phyloP scores from a whole-genome alignment of 1,140 invertebrate genomes.

The Carposina sasakii region DNA sequence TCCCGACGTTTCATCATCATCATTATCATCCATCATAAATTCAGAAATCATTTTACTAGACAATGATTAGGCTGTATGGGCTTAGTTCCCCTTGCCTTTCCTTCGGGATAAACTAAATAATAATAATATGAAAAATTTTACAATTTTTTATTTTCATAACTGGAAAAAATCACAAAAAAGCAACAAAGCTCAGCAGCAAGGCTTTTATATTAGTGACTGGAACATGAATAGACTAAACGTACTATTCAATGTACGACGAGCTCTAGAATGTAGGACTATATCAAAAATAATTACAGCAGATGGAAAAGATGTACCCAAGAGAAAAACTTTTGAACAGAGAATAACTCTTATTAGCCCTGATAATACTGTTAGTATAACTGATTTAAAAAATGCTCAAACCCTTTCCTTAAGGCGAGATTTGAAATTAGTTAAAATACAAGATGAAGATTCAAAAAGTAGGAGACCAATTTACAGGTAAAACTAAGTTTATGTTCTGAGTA shows the following conservation, averaged over 20 bases:
- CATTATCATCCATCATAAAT: too few relatives aligned
- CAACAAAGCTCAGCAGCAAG: not conserved
- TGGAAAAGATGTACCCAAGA: constrained; percentile 58
- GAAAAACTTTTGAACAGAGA: constrained; percentile 51
- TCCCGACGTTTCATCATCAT: too few relatives aligned
- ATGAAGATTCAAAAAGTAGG: constrained; percentile 75
- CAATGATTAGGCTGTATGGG: too few relatives aligned
- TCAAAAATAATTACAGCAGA: constrained; percentile 44
- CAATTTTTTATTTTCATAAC: not conserved
- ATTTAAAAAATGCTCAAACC: constrained; percentile 75
- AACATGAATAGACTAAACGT: constrained; percentile 45
- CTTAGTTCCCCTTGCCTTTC: too few relatives aligned
- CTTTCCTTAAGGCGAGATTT: constrained; percentile 76
- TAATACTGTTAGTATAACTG: constrained; percentile 64
- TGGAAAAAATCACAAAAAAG: not conserved
- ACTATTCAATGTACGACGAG: constrained; percentile 25
- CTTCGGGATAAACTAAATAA: too few relatives aligned
- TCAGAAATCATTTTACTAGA: too few relatives aligned
- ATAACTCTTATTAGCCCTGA: constrained; percentile 70
- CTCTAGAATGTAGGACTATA: constrained; percentile 36
- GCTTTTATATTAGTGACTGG: not conserved
- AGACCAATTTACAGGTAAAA: constrained; percentile 76
- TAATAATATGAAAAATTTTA: too few relatives aligned
- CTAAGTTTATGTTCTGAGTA: too few relatives aligned
- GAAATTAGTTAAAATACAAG: constrained; percentile 77